phyloP scores from a whole-genome alignment of 2,888 invertebrate genomes.

The Clunio marinus region DNA sequence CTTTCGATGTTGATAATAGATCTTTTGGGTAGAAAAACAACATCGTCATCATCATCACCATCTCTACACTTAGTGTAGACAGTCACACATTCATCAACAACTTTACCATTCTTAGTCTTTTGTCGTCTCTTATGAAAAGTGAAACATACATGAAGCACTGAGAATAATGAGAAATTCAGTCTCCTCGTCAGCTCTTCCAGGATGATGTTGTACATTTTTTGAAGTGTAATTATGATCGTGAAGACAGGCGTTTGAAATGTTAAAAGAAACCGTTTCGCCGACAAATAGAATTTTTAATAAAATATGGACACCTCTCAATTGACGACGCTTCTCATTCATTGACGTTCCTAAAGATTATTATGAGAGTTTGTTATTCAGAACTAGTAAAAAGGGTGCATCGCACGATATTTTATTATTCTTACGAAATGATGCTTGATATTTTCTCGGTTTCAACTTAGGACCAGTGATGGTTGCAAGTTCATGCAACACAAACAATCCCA shows the following conservation, averaged over 20 bases:
- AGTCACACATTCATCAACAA: slow-evolving; percentile 22
- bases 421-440: too few relatives aligned
- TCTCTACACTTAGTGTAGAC: slow-evolving; percentile 26
- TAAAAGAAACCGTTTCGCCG: slow-evolving; percentile 10
- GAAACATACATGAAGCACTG: neutral
- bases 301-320: slow-evolving; percentile 35
- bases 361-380: neutral
- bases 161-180: neutral
- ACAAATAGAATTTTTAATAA: slow-evolving; percentile 12
- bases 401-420: too few relatives aligned
- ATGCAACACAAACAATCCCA: too few relatives aligned
- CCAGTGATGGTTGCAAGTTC: too few relatives aligned
- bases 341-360: neutral
- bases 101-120: slow-evolving; percentile 19
- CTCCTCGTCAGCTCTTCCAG: neutral
- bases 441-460: too few relatives aligned
- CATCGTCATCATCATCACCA: slow-evolving; percentile 11
- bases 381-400: too few relatives aligned
- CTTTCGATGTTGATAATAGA: slow-evolving; percentile 5
- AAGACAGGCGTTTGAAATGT: slow-evolving; percentile 16
- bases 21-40: slow-evolving; percentile 13
- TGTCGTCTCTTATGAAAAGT: neutral
- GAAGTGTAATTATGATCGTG: slow-evolving; percentile 31
- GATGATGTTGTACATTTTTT: slow-evolving; percentile 27
- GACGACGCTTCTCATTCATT: neutral